phyloP scores from a whole-genome alignment of 2,797 vertebrate genomes.

The Arctocebus calabarensis region DNA sequence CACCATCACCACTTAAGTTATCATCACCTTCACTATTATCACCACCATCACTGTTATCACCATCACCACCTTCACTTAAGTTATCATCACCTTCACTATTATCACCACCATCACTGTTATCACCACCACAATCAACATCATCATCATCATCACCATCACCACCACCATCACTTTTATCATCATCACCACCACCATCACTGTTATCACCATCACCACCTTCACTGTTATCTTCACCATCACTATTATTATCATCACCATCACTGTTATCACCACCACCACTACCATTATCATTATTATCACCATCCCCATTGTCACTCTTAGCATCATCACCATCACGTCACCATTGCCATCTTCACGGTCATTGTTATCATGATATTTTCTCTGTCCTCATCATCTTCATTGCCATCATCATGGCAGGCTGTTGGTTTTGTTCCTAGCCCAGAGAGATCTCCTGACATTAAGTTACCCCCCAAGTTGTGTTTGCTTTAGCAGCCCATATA shows the following conservation, averaged over 20 bases:
- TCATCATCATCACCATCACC: fast-evolving
- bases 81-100: fast-evolving
- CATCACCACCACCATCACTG: fast-evolving
- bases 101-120: fast-evolving
- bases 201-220: not conserved
- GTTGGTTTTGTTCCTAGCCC: conserved; percentile 49
- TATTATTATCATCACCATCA: fast-evolving
- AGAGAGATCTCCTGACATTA: conserved; percentile 79
- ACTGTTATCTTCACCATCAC: too few species aligned
- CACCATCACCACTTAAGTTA: fast-evolving
- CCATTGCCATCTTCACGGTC: not conserved
- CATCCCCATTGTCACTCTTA: fast-evolving
- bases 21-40: fast-evolving
- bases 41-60: fast-evolving
- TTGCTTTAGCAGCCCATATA: too few species aligned
- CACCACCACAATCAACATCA: fast-evolving
- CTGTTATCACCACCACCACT: fast-evolving
- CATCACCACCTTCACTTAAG: fast-evolving
- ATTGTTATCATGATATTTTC: not conserved
- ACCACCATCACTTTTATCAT: fast-evolving
- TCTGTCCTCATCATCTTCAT: not conserved
- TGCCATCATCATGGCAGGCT: not conserved
- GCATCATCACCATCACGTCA: not conserved
- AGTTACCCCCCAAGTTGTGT: conserved; percentile 58
- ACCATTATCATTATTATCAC: fast-evolving